Evolutionary conservation across 1,140 invertebrate species (phyloP).

Genomic region (Diploscapter pachys): DNA sequence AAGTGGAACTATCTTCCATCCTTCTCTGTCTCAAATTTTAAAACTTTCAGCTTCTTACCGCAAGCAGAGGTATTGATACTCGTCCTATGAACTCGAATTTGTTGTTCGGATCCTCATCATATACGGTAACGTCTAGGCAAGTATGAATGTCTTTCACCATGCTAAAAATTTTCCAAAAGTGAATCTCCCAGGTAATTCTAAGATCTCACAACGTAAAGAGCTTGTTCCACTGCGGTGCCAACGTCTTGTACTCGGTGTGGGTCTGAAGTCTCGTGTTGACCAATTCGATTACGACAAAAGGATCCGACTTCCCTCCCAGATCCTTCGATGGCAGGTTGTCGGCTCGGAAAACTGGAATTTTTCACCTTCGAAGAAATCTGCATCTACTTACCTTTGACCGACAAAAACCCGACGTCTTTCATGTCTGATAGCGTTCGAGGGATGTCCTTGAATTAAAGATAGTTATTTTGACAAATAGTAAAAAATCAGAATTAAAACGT

Average conservation of each 20-base stretch:
- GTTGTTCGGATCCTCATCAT: constrained; percentile 95
- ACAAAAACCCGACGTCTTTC: constrained; percentile 80
- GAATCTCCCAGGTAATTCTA: neutral
- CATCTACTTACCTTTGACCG: constrained; percentile 68
- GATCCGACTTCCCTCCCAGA: constrained; percentile 81
- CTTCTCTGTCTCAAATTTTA: neutral
- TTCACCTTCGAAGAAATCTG: constrained; percentile 24
- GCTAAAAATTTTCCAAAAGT: constrained; percentile 64
- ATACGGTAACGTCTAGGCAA: constrained; percentile 91
- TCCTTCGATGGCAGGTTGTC: constrained; percentile 83
- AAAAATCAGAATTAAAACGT: too few species aligned
- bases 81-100: constrained; percentile 96
- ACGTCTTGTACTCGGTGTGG: constrained; percentile 95
- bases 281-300: constrained; percentile 92
- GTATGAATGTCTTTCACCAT: constrained; percentile 96
- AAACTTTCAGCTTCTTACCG: constrained; percentile 53
- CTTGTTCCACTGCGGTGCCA: constrained; percentile 94
- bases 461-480: neutral
- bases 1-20: neutral
- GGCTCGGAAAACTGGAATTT: constrained; percentile 72
- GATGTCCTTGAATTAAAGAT: constrained; percentile 32
- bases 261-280: constrained; percentile 91
- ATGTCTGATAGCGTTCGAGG: constrained; percentile 70
- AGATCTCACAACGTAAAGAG: constrained; percentile 90
- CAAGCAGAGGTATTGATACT: constrained; percentile 78